Evolutionary conservation across 2,888 invertebrate species (phyloP), one percentile per base, ranked within the genome.

Genomic region (Dolichomitus sp.): DNA sequence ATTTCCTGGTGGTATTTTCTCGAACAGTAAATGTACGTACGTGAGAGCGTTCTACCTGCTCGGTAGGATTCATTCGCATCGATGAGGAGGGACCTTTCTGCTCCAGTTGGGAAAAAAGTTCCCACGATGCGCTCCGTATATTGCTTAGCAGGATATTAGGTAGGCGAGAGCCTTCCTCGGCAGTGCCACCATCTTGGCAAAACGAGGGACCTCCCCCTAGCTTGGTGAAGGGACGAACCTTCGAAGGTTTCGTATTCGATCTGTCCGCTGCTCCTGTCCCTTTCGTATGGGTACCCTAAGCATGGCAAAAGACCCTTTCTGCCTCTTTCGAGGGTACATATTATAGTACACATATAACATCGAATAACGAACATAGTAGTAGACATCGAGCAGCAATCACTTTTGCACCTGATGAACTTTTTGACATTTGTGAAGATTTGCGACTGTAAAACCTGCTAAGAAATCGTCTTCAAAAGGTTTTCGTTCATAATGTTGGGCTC

Each of bases 101-200:
- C 93, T 93, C 92, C 90, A 93, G 91, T 93, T 93, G 90, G 91
- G 91, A 92, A 90, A 59, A 93, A 92, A 85, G 91, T 93, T 93
- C 93, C 93, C 93, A 93, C 93, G 93, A 93, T 92, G 89, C 88
- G 88, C 87, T 37, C 9, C 11, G 42, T 19, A 33, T 37, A 54
- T 68, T 50, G 7, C 23, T 50, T 33, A 30, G 72, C 33, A 37
- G 69, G 37, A 73, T 77, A 69, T 81, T 61, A 69, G 68, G 73
- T 68, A 54, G 33, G 40, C 63, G 54, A 48, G 63, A 68, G 68
- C 69, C 63, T 73, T 83, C 72, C 63, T 73, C 52, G 42, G 57
- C 59, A 74, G 76, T 68, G 75, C 69, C 84, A 75, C 84, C 84
- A 84, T 84, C 82, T 84, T 84, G 76, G 77, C 75, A 73, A 57